Evolutionary conservation across 2,888 invertebrate species (phyloP), one percentile per base, ranked within the genome.

Genomic region (Hecatera dysodea): DNA sequence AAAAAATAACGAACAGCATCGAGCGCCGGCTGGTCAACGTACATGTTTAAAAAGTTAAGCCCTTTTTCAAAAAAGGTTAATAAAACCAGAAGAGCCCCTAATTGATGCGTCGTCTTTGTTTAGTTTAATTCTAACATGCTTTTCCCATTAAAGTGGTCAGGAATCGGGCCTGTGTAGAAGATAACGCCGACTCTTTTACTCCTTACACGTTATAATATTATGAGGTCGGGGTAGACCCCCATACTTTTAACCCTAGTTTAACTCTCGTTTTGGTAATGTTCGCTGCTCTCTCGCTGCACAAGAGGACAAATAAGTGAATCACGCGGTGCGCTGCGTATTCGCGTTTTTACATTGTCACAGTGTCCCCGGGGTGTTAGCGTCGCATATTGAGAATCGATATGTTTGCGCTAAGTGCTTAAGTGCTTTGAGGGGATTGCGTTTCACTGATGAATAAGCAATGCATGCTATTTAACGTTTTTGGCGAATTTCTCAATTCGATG

Each of bases 81-180:
- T 91, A 94, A 92, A 91, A 82, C 80, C 87, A 92, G 89, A 89
- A 90, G 89, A 90, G 91, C 88, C 93, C 93, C 95, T 96, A 96
- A 96, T 96, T 96, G 96, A 96, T 96, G 96, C 96, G 95, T 96
- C 95, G 95, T 94, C 96, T 96, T 96, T 96, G 96, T 95, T 96
- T 95, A 96, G 96, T 95, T 96, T 95, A 96, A 96, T 96, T 96
- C 96, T 95, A 95, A 96, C 96, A 96, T 95, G 96, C 92, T 96
- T 96, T 96, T 95, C 95, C 96, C 96, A 96, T 96, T 96, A 96
- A 95, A 95, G 93, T 95, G 95, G 95, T 94, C 95, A 95, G 95
- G 93, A 95, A 94, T 95, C 94, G 93, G 90, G 90, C 89, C 89
- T 90, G 92, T 92, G 91, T 93, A 87, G 87, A 88, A 95, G 95